Conservation (phyloP, 2,888 invertebrate genomes). For the Sclerodermus sp. region DNA sequence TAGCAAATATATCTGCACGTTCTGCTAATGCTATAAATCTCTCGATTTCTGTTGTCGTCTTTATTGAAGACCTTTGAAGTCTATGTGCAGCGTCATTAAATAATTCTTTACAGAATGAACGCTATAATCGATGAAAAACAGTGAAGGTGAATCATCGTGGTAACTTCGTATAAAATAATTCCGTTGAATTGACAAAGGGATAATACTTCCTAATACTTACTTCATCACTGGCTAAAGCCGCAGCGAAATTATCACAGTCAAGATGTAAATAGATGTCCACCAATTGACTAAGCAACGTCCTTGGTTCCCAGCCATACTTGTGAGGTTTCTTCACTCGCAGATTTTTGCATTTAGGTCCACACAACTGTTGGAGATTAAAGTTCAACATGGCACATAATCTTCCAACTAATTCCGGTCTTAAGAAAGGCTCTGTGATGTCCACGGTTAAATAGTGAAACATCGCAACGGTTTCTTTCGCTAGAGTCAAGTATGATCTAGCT, state of each 20-base stretch:
- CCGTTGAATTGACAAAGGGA: conserved; percentile 5
- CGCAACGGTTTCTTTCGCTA: conserved; percentile 94
- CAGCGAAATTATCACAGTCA: conserved; percentile 87
- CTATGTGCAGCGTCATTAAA: conserved; percentile 88
- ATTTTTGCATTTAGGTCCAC: conserved; percentile 93
- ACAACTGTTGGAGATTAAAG: conserved; percentile 94
- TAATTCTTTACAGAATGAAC: conserved; percentile 90
- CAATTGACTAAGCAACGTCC: conserved; percentile 85
- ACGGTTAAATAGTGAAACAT: conserved; percentile 97
- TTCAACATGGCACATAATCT: conserved; percentile 97
- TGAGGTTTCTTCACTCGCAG: conserved; percentile 90
- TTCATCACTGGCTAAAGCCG: conserved; percentile 94
- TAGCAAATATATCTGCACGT: conserved; percentile 75
- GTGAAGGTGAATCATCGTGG: too few relatives aligned
- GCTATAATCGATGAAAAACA: too few relatives aligned
- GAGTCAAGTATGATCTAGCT: conserved; percentile 86
- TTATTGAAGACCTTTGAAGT: conserved; percentile 80
- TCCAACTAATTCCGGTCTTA: conserved; percentile 90
- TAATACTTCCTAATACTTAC: conserved; percentile 60
- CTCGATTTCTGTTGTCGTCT: conserved; percentile 82
- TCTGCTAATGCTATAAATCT: conserved; percentile 78
- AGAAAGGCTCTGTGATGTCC: conserved; percentile 92
- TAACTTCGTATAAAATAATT: conserved; percentile 2
- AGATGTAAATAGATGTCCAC: conserved; percentile 97
- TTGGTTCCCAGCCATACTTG: conserved; percentile 97